These are phyloP conservation scores for Tenualosa thibaudeaui DNA, from an alignment of 2,797 vertebrate species.

Conservation along the genomic window DNA sequence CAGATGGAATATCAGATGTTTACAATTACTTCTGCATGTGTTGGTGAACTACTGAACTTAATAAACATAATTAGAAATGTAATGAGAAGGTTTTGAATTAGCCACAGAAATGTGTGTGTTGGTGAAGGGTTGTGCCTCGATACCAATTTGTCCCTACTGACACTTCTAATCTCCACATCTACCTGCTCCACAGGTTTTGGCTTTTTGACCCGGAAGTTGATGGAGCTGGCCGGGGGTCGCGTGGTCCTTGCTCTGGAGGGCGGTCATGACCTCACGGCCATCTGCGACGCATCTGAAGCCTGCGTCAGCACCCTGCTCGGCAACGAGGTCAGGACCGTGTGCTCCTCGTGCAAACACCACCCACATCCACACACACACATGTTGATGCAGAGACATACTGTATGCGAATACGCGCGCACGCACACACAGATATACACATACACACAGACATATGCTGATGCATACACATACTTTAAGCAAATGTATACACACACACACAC, in stretches of 20 bases:
- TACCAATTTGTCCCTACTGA: neutral
- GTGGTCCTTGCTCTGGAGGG: constrained; percentile 89
- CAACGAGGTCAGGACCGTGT: constrained; percentile 76
- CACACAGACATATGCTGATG: neutral
- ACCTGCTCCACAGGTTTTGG: constrained; percentile 80
- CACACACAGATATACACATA: neutral
- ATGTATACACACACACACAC: neutral
- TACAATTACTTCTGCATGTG: neutral
- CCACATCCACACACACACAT: neutral
- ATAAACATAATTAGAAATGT: neutral
- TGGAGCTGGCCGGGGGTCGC: constrained; percentile 86
- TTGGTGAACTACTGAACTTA: neutral
- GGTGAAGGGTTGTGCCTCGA: neutral
- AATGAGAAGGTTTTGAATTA: neutral
- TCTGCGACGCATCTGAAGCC: constrained; percentile 90
- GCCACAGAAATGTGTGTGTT: neutral
- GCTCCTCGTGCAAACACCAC: neutral
- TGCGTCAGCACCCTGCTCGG: constrained; percentile 88
- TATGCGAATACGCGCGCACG: neutral
- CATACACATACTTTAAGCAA: neutral
- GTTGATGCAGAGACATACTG: neutral
- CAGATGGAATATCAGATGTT: constrained; percentile 21
- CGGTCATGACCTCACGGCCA: constrained; percentile 87
- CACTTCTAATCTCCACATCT: constrained; percentile 32
- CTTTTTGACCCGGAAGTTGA: constrained; percentile 89